These are phyloP conservation scores for Periophthalmodon schlosseri DNA, from an alignment of 2,113 vertebrate species.

Conservation along the genomic window DNA sequence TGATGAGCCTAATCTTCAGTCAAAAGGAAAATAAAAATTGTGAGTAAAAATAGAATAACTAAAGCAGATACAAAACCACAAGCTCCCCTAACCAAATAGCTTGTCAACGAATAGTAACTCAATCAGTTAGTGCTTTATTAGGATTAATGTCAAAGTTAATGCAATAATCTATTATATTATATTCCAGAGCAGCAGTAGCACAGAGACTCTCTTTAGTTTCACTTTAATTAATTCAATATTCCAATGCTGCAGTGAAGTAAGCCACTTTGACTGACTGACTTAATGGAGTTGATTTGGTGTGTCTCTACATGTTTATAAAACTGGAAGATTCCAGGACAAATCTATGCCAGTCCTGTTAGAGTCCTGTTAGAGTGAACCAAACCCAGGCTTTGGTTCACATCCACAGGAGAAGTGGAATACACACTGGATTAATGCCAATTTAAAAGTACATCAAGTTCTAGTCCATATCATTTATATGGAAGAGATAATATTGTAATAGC, in stretches of 20 bases:
- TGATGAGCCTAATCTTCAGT: not conserved
- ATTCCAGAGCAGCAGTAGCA: not conserved
- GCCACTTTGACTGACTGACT: slow-evolving; percentile 36
- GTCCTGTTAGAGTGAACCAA: not conserved
- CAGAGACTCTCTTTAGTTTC: not conserved
- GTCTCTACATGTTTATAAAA: not conserved
- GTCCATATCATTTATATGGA: too few species aligned
- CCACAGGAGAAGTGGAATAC: not conserved
- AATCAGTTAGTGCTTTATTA: not conserved
- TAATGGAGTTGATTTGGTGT: not conserved
- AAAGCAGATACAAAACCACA: not conserved
- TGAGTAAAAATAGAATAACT: not conserved
- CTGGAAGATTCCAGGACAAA: not conserved
- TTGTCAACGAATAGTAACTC: not conserved
- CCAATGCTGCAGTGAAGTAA: slow-evolving; percentile 32
- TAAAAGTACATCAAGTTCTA: too few species aligned
- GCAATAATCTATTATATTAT: not conserved
- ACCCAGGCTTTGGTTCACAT: not conserved
- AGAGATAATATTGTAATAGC: too few species aligned
- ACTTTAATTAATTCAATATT: slow-evolving; percentile 17
- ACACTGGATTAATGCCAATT: too few species aligned
- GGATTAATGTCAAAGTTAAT: not conserved
- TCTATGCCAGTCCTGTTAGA: not conserved
- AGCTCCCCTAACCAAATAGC: not conserved
- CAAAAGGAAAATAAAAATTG: not conserved